phyloP scores from a whole-genome alignment of 2,797 vertebrate species.

The Catharus ustulatus region DNA sequence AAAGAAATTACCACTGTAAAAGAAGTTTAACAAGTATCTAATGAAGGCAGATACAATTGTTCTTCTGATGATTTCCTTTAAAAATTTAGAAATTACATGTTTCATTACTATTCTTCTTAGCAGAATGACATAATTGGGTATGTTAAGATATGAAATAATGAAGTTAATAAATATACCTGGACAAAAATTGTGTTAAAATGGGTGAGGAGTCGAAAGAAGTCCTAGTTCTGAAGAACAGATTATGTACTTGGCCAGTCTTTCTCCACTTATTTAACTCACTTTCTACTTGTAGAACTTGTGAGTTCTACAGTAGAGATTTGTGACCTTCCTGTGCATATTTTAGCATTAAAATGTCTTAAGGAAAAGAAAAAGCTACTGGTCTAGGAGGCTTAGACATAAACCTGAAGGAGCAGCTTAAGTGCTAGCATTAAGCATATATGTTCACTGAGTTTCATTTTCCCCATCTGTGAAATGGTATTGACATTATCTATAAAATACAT shows the following conservation, averaged over 20 bases:
- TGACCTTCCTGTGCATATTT: background rate
- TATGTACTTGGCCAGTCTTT: background rate
- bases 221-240: background rate
- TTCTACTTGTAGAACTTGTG: background rate
- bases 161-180: background rate
- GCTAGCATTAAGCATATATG: background rate
- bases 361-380: background rate
- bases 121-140: background rate
- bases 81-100: background rate
- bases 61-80: background rate
- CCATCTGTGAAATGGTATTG: background rate
- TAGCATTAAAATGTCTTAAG: background rate
- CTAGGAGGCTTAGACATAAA: background rate
- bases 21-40: background rate
- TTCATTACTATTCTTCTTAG: background rate
- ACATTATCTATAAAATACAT: background rate
- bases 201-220: background rate
- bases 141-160: slow-evolving; percentile 4
- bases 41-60: background rate
- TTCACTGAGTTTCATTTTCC: background rate
- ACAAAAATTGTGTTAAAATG: background rate
- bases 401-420: background rate
- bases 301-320: background rate
- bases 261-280: background rate
- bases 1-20: background rate